These are phyloP conservation scores for Smithornis capensis DNA, from an alignment of 2,113 vertebrate species.

Conservation along the genomic window DNA sequence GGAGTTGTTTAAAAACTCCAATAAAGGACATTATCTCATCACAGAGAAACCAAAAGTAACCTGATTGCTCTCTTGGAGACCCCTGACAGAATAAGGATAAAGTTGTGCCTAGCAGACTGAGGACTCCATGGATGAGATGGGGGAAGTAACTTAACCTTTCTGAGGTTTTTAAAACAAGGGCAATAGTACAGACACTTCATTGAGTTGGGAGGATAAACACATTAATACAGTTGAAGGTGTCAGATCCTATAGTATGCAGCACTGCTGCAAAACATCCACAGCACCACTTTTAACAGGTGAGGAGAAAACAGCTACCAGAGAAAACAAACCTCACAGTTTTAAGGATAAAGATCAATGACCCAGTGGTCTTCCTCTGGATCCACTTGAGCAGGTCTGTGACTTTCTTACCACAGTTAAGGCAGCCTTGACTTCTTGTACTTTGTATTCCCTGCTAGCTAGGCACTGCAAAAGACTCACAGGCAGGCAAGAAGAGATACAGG, in stretches of 20 bases:
- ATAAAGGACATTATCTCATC: neutral
- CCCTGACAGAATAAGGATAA: neutral
- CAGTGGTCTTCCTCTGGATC: neutral
- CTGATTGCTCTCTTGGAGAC: neutral
- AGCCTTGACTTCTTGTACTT: neutral
- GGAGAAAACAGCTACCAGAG: neutral
- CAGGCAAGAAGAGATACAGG: neutral
- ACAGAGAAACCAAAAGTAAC: constrained; percentile 4
- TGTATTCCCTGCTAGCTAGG: neutral
- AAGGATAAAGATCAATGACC: neutral
- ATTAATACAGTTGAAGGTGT: neutral
- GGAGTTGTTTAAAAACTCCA: constrained; percentile 59
- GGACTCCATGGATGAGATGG: neutral
- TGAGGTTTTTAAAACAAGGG: neutral
- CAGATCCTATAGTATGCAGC: neutral
- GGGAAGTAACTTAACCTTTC: neutral
- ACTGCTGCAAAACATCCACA: neutral
- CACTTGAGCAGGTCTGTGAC: neutral
- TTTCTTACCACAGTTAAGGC: neutral
- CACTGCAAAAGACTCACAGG: neutral
- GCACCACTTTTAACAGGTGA: neutral
- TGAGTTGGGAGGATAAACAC: neutral
- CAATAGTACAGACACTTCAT: neutral
- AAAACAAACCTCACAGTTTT: neutral
- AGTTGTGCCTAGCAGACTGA: neutral